A percentile compares a stretch with the other conserved stretches of the same genome.
These are phyloP conservation scores for Trachythela sp. DNA, from an alignment of 64 coral and sea anemone species.

Conservation along the genomic window DNA sequence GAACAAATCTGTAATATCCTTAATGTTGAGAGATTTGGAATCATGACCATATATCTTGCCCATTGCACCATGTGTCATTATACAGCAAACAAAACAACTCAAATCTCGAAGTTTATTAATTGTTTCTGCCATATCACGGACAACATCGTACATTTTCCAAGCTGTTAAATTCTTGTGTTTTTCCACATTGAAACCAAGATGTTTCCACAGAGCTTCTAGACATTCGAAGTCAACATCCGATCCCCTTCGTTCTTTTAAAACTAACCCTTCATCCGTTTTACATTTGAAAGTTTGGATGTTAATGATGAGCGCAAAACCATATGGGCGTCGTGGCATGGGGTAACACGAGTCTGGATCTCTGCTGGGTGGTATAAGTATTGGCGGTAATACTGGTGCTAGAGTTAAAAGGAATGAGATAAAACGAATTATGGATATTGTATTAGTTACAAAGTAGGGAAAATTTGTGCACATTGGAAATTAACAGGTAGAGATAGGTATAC, in stretches of 20 bases:
- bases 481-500: too few relatives aligned
- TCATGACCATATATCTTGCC: slow-evolving; percentile 76
- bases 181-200: slow-evolving; percentile 61
- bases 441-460: too few relatives aligned
- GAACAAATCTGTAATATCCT: slow-evolving; percentile 58
- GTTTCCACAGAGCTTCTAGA: slow-evolving; percentile 49
- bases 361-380: not conserved
- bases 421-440: too few relatives aligned
- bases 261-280: not conserved
- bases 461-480: too few relatives aligned
- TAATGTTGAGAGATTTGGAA: slow-evolving; percentile 40
- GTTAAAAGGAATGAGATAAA: too few relatives aligned
- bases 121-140: slow-evolving; percentile 34
- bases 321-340: slow-evolving; percentile 46
- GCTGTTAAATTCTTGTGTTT: slow-evolving; percentile 25
- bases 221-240: slow-evolving; percentile 62
- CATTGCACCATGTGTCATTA: slow-evolving; percentile 69
- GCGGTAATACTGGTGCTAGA: too few relatives aligned
- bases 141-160: slow-evolving; percentile 51
- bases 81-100: slow-evolving; percentile 84
- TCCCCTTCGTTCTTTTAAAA: slow-evolving; percentile 48
- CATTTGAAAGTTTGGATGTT: slow-evolving; percentile 61
- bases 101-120: slow-evolving; percentile 36
- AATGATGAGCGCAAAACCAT: slow-evolving; percentile 74
- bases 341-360: slow-evolving; percentile 59